These are phyloP conservation scores for Palythoa heliodiscus DNA, from an alignment of 92 coral and sea anemone genomes.

Conservation along the genomic window DNA sequence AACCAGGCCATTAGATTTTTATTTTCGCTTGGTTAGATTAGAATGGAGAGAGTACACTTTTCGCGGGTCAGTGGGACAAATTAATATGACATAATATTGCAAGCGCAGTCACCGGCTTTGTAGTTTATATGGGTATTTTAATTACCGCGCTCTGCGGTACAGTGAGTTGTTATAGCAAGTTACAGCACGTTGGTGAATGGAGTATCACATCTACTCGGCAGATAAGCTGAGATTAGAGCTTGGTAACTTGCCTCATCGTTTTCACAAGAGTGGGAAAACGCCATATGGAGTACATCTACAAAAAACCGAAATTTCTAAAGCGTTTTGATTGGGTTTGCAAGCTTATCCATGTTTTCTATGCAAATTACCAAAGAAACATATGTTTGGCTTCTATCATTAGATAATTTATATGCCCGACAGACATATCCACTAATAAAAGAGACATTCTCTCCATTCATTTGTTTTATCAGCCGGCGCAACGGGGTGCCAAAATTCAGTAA, in stretches of 20 bases:
- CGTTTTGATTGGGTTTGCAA: conserved; percentile 15
- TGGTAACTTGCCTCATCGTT: not conserved
- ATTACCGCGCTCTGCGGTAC: not conserved
- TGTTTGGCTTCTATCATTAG: conserved; percentile 41
- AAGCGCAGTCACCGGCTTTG: too few relatives aligned
- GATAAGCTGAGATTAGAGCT: not conserved
- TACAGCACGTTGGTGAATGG: not conserved
- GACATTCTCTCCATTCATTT: conserved; percentile 44
- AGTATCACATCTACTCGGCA: not conserved
- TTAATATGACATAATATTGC: too few relatives aligned
- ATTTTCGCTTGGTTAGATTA: not conserved
- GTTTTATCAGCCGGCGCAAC: conserved; percentile 35
- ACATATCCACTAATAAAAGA: conserved; percentile 38
- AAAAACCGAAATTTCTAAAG: conserved; percentile 18
- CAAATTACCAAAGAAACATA: conserved; percentile 41
- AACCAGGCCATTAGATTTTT: not conserved
- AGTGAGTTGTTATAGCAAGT: too few relatives aligned
- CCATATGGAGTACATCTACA: conserved; percentile 15
- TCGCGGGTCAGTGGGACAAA: not conserved
- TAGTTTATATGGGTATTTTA: conserved; percentile 6
- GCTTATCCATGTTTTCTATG: conserved; percentile 30
- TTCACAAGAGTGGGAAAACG: conserved; percentile 18
- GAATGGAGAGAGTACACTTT: not conserved
- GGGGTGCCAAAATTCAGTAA: conserved; percentile 48
- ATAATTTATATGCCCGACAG: conserved; percentile 48